These are phyloP conservation scores for Brachionus asplanchnoidis DNA, from an alignment of 1,140 invertebrate genomes.

Conservation along the genomic window DNA sequence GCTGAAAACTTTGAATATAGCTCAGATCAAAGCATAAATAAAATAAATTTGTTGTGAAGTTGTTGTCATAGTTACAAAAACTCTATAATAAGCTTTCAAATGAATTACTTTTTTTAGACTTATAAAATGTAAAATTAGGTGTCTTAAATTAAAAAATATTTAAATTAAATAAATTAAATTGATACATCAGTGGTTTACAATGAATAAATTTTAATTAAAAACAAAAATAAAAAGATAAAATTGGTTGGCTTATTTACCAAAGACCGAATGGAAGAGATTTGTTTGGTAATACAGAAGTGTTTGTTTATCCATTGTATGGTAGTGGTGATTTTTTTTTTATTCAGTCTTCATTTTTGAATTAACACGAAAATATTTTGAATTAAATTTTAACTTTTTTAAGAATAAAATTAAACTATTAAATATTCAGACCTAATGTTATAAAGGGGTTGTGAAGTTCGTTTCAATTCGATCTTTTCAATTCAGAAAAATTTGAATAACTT, in stretches of 20 bases:
- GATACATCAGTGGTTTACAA: not conserved
- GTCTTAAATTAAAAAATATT: not conserved
- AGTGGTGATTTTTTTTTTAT: too few relatives aligned
- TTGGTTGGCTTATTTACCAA: not conserved
- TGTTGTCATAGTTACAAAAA: not conserved
- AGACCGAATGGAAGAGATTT: not conserved
- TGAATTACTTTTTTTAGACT: too few relatives aligned
- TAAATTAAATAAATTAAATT: not conserved
- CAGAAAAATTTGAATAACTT: too few relatives aligned
- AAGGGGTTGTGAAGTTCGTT: too few relatives aligned
- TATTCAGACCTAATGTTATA: too few relatives aligned
- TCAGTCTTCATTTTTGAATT: too few relatives aligned
- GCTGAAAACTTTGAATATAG: not conserved
- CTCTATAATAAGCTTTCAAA: not conserved
- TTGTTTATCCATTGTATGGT: not conserved
- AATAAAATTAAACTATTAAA: too few relatives aligned
- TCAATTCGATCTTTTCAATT: too few relatives aligned
- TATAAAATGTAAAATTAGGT: too few relatives aligned
- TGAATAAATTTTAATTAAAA: not conserved
- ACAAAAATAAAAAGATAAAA: not conserved
- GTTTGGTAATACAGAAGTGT: not conserved
- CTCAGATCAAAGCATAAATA: not conserved
- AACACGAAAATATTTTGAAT: too few relatives aligned
- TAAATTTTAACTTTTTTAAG: too few relatives aligned
- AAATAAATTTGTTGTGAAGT: slow-evolving; percentile 31